phyloP scores from a whole-genome alignment of 2,113 vertebrate species.

The Dryoscopus gambensis region DNA sequence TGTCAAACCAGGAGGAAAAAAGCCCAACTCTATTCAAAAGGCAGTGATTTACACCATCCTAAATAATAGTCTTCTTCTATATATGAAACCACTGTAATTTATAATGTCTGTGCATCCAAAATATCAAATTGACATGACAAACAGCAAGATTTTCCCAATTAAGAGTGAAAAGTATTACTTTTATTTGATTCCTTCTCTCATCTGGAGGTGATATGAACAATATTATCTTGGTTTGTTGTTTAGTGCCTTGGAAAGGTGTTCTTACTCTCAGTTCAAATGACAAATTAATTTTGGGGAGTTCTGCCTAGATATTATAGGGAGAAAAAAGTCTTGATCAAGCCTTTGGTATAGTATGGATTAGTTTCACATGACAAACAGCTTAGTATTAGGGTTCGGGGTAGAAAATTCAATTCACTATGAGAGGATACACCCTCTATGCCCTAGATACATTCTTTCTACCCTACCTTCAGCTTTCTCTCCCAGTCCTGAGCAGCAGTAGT shows the following conservation, averaged over 20 bases:
- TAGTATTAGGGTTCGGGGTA: neutral
- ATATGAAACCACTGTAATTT: neutral
- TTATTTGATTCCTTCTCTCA: neutral
- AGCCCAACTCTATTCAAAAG: neutral
- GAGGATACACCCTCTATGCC: neutral
- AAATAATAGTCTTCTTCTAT: neutral
- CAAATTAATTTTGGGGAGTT: neutral
- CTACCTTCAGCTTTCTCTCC: neutral
- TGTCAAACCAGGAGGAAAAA: neutral
- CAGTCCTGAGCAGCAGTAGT: neutral
- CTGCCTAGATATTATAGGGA: neutral
- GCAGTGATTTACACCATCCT: neutral
- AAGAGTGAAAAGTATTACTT: neutral
- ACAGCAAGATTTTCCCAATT: neutral
- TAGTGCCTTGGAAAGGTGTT: neutral
- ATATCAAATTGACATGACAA: neutral
- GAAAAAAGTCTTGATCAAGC: neutral
- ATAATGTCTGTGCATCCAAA: neutral
- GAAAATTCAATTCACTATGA: neutral
- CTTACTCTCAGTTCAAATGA: neutral
- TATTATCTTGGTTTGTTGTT: neutral
- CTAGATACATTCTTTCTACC: neutral
- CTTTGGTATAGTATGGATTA: neutral
- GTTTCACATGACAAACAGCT: neutral
- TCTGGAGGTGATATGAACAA: neutral